Conservation (phyloP, 2,113 vertebrate genomes). For the Felis catus region DNA sequence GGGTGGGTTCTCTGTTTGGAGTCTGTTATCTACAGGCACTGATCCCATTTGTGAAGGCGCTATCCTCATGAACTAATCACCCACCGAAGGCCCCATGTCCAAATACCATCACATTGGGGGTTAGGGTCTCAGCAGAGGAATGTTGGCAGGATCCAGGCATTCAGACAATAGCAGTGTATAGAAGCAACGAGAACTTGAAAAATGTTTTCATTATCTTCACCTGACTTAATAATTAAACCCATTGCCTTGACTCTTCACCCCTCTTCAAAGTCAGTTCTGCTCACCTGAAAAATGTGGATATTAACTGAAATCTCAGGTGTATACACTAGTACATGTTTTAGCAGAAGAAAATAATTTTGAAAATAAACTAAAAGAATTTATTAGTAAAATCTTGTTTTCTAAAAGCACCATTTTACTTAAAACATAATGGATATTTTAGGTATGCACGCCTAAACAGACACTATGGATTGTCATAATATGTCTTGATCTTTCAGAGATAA, state of each 20-base stretch:
- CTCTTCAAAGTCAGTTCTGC: not conserved
- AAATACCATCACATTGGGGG: not conserved
- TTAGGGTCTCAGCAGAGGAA: not conserved
- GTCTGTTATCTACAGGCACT: not conserved
- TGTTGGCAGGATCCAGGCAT: not conserved
- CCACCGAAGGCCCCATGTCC: not conserved
- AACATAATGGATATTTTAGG: not conserved
- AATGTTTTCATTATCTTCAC: not conserved
- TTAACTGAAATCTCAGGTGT: not conserved
- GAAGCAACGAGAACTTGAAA: not conserved
- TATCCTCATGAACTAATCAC: not conserved
- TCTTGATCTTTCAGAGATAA: not conserved
- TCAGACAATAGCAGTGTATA: not conserved
- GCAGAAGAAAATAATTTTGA: not conserved
- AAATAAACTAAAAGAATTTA: not conserved
- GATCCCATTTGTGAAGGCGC: too few relatives aligned
- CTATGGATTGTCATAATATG: not conserved
- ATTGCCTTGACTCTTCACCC: not conserved
- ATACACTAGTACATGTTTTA: not conserved
- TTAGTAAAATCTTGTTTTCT: slow-evolving; percentile 3
- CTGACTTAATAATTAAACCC: not conserved
- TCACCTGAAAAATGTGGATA: not conserved
- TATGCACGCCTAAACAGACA: not conserved
- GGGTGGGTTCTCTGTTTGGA: too few relatives aligned
- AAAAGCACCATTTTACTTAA: not conserved